Evolutionary conservation across 2,888 invertebrate species (phyloP), one percentile per base, ranked within the genome.

Genomic region (Melanotus villosus): DNA sequence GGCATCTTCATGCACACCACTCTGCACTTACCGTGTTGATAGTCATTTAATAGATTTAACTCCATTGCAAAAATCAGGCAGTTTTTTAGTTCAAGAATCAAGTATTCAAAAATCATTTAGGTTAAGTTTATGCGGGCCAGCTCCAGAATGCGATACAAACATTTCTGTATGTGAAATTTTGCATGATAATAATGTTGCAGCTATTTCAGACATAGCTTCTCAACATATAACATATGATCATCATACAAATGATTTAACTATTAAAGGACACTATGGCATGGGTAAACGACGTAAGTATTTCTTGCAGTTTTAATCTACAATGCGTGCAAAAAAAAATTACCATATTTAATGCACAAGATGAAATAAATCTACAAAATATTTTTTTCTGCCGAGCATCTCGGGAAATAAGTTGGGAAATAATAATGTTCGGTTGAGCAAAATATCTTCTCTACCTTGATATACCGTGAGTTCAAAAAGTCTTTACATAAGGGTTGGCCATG

Each of bases 21-120:
- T 10, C 0, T 68, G 68, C 32, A 58, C 64, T 19, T 18, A 23
- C 21, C 32, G 50, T 38, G 16, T 41, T 12, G 14, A 57, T 32
- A 54, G 64, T 14, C n/a, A 70, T 14, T n/a, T 70, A 4, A 30
- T 70, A 9, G 58, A 66, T 18, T 43, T 70, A 18, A 18, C 26
- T 23, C 26, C 43, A 0, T 52, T 70, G 36, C 41, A 63, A 23
- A 41, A 14, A 41, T 21, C 38, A n/a, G 23, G 12, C 6, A 62
- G 16, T 54, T 1, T 57, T 21, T 4, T 2, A 18, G 19, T 70
- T 26, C 6, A 18, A 10, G 47, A 62, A 36, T 52, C 62, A n/a
- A 32, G 14, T 21, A 50, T 14, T 2, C 41, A 16, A 7, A 54
- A 32, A 16, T 19, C 36, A 12, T 70, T 62, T 65, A 26, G 12